These are phyloP conservation scores for Leptinotarsa tumamoca DNA, from an alignment of 2,888 invertebrate genomes.

Conservation along the genomic window DNA sequence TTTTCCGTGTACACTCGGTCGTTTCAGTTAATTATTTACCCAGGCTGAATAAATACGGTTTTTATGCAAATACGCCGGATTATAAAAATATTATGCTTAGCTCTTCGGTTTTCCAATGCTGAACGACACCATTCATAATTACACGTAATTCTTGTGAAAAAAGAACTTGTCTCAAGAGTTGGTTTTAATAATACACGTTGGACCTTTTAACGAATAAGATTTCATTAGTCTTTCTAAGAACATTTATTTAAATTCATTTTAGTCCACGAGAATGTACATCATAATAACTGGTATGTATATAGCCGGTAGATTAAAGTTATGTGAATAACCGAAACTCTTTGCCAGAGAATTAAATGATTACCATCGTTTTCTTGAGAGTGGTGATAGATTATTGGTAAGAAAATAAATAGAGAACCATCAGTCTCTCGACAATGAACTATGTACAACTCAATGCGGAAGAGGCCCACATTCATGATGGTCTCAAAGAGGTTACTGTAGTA, in stretches of 20 bases:
- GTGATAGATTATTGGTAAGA: too few relatives aligned
- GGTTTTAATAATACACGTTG: conserved; percentile 6
- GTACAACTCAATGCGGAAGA: too few relatives aligned
- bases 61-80: conserved; percentile 32
- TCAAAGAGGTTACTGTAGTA: too few relatives aligned
- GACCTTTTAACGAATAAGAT: neutral
- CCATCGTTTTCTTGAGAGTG: too few relatives aligned
- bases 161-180: conserved; percentile 2
- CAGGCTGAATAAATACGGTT: conserved; percentile 34
- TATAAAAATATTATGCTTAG: conserved; percentile 28
- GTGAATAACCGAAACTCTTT: too few relatives aligned
- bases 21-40: conserved; percentile 33
- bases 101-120: conserved; percentile 29
- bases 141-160: conserved; percentile 5
- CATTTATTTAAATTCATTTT: neutral
- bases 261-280: neutral
- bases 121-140: conserved; percentile 6
- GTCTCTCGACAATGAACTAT: too few relatives aligned
- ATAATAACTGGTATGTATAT: too few relatives aligned
- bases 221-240: neutral
- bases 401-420: too few relatives aligned
- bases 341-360: too few relatives aligned
- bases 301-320: too few relatives aligned
- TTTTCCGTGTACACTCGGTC: conserved; percentile 12
- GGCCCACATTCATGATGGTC: too few relatives aligned